Evolutionary conservation across 2,888 invertebrate genomes (phyloP), one percentile per base, ranked within the genome.

Genomic region (Drosophila infuscata): DNA sequence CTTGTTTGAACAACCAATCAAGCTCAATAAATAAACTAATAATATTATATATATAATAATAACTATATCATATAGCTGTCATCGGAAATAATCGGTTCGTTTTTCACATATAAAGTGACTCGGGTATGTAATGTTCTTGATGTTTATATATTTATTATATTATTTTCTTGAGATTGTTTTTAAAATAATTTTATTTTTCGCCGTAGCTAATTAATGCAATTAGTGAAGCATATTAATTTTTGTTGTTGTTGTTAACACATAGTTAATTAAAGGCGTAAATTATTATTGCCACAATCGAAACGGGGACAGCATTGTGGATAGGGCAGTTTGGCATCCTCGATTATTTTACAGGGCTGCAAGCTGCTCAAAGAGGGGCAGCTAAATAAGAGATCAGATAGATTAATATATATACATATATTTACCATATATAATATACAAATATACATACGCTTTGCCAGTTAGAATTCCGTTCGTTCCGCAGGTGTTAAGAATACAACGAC

Each of bases 241-340:
- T n/a, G 20, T 20, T 46, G 12, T 46, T 46, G 12, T 25, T 46
- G 20, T 46, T 46, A 8, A 15, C 15, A 7, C 0, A 17, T 29
- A 8, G 15, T 25, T 36, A 17, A 29, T 56, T 30, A 56, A 7
- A 56, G 29, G n/a, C 12, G n/a, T 8, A 38, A n/a, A 38, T 29
- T 8, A 0, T 43, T 15, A 0, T 15, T 12, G 9, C 1, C n/a
- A 29, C 68, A 69, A 8, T 69, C 57, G 51, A 43, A 69, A 41
- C 20, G n/a, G n/a, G 68, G 68, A 57, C 68, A 68, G 33, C 68
- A 69, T 6, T 25, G 0, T 7, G 92, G 92, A 71, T 72, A 91
- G 0, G 88, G 73, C 38, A 88, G 83, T 0, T 69, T 63, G 1
- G 62, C 35, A 77, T 90, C 83, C 17, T 68, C 56, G 0, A 79